phyloP scores from a whole-genome alignment of 2,888 invertebrate genomes.

The Bhutanitis thaidina region DNA sequence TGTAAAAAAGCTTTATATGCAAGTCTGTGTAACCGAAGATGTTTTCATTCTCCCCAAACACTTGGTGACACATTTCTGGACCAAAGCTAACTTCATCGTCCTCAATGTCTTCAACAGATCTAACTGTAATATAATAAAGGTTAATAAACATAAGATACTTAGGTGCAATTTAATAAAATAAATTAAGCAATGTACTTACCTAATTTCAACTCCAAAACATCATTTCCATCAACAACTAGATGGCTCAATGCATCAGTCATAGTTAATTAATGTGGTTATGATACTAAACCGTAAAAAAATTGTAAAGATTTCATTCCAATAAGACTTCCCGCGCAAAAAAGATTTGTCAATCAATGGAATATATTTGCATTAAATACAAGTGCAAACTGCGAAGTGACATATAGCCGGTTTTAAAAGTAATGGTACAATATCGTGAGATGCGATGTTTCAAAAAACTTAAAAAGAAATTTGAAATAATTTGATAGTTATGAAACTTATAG shows the following conservation, averaged over 20 bases:
- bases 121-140: slow-evolving; percentile 62
- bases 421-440: too few relatives aligned
- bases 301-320: slow-evolving; percentile 29
- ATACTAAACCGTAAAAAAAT: slow-evolving; percentile 1
- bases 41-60: slow-evolving; percentile 94
- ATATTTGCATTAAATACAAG: not conserved
- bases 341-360: slow-evolving; percentile 4
- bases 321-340: slow-evolving; percentile 44
- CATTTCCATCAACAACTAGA: slow-evolving; percentile 78
- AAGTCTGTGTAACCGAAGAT: slow-evolving; percentile 96
- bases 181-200: slow-evolving; percentile 42
- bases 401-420: too few relatives aligned
- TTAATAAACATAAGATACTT: not conserved
- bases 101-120: slow-evolving; percentile 82
- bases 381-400: too few relatives aligned
- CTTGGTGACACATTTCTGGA: slow-evolving; percentile 95
- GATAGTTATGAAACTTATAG: too few relatives aligned
- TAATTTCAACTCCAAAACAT: slow-evolving; percentile 77
- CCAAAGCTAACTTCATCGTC: slow-evolving; percentile 83
- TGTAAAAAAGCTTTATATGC: slow-evolving; percentile 87
- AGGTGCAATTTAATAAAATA: not conserved
- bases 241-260: slow-evolving; percentile 74
- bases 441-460: too few relatives aligned
- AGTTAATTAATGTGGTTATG: slow-evolving; percentile 24
- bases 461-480: too few relatives aligned